Conservation (phyloP, 2,797 vertebrate species). For the Amphiprion clarkii region DNA sequence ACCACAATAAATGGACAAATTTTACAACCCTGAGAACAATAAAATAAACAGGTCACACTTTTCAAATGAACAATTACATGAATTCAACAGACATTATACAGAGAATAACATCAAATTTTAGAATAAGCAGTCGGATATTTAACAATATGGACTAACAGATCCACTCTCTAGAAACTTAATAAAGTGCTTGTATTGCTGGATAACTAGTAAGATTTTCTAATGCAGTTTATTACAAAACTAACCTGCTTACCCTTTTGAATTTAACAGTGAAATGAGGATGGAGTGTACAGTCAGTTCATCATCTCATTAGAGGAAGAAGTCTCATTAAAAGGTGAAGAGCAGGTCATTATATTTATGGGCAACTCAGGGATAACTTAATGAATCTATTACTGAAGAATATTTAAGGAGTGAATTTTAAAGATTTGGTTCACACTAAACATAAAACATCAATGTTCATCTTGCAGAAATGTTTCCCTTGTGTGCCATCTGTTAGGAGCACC, state of each 20-base stretch:
- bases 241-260: slow-evolving; percentile 27
- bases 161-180: slow-evolving; percentile 2
- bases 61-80: slow-evolving; percentile 39
- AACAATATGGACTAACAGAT: slow-evolving; percentile 5
- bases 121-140: not conserved
- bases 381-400: slow-evolving; percentile 53
- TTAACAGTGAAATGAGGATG: slow-evolving; percentile 32
- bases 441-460: slow-evolving; percentile 14
- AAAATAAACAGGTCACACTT: slow-evolving; percentile 52
- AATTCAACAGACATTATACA: slow-evolving; percentile 37
- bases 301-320: slow-evolving; percentile 63
- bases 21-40: slow-evolving; percentile 45
- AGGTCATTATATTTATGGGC: slow-evolving; percentile 54
- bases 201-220: slow-evolving; percentile 14
- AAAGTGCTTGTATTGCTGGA: slow-evolving; percentile 20
- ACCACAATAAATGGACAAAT: slow-evolving; percentile 78
- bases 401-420: slow-evolving; percentile 42
- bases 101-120: not conserved
- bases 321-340: slow-evolving; percentile 67
- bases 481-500: slow-evolving; percentile 2
- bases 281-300: slow-evolving; percentile 5
- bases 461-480: not conserved
- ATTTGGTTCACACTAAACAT: slow-evolving; percentile 37
- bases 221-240: slow-evolving; percentile 28
- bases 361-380: slow-evolving; percentile 53